Conservation (phyloP, 2,888 invertebrate genomes). For the Malachius bipustulatus region DNA sequence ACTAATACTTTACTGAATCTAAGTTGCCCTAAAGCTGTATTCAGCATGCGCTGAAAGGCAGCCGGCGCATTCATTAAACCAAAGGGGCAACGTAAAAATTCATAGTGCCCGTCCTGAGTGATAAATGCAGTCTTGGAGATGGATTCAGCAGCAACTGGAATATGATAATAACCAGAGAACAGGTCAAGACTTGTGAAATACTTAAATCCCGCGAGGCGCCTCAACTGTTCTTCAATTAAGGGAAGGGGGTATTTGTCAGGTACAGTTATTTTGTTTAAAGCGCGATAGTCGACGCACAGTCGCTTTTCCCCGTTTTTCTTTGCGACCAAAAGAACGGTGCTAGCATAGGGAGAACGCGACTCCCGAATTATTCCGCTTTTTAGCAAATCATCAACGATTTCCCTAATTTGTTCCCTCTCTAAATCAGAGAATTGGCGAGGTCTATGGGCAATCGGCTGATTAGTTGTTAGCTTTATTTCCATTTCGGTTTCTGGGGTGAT, state of each 20-base stretch:
- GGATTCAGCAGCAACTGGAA: constrained; percentile 20
- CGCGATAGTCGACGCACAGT: constrained; percentile 24
- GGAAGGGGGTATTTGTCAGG: constrained; percentile 26
- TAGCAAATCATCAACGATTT: constrained; percentile 19
- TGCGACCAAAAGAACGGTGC: constrained; percentile 17
- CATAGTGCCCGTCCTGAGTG: constrained; percentile 27
- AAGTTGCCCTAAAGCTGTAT: constrained; percentile 11
- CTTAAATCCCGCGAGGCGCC: constrained; percentile 19
- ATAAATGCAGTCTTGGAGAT: too few relatives aligned
- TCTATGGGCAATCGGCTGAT: constrained; percentile 15
- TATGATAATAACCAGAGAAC: constrained; percentile 25
- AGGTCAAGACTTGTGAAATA: constrained; percentile 26
- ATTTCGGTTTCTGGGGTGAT: constrained; percentile 13
- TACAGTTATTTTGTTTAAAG: constrained; percentile 24
- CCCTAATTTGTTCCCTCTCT: constrained; percentile 16
- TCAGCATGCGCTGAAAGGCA: constrained; percentile 26
- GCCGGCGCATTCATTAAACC: constrained; percentile 27
- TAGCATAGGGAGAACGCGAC: constrained; percentile 22
- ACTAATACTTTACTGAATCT: constrained; percentile 9
- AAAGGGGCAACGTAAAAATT: constrained; percentile 27
- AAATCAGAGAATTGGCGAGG: constrained; percentile 20
- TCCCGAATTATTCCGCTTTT: too few relatives aligned
- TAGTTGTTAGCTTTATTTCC: constrained; percentile 18
- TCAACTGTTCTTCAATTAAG: constrained; percentile 24
- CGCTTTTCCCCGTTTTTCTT: constrained; percentile 21